A percentile compares a stretch with the other conserved stretches of the same genome.
phyloP scores from a whole-genome alignment of 2,888 invertebrate genomes.

The Coleophora deauratella region DNA sequence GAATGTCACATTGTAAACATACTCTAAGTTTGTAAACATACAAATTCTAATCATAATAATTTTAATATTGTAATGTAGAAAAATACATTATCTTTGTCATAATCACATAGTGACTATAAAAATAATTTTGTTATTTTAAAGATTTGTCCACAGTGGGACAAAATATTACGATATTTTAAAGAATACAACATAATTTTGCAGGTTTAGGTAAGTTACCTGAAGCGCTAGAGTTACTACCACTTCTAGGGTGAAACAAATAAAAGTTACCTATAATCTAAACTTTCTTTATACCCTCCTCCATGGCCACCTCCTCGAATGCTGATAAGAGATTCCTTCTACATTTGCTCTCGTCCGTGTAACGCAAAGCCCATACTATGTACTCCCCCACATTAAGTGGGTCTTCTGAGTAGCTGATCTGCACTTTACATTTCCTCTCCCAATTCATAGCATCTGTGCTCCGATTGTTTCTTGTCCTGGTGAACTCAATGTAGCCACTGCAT shows the following conservation, averaged over 20 bases:
- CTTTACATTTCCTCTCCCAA: slow-evolving; percentile 77
- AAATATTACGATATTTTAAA: neutral
- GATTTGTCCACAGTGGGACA: neutral
- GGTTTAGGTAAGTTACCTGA: neutral
- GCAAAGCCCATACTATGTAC: slow-evolving; percentile 74
- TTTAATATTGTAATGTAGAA: slow-evolving; percentile 19
- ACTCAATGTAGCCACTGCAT: slow-evolving; percentile 63
- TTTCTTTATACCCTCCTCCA: slow-evolving; percentile 30
- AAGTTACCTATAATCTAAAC: slow-evolving; percentile 14
- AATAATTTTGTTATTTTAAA: neutral
- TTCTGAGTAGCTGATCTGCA: slow-evolving; percentile 76
- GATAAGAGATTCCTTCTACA: slow-evolving; percentile 74
- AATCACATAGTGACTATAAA: slow-evolving; percentile 19
- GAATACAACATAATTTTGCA: neutral
- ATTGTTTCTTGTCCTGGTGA: slow-evolving; percentile 50
- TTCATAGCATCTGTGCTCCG: slow-evolving; percentile 56
- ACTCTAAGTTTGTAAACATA: slow-evolving; percentile 17
- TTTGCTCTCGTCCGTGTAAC: slow-evolving; percentile 76
- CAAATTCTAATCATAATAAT: slow-evolving; percentile 12
- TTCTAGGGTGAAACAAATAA: too few species aligned
- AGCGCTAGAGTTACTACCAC: too few species aligned
- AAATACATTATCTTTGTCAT: slow-evolving; percentile 34
- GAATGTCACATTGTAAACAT: slow-evolving; percentile 17
- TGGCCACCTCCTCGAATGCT: slow-evolving; percentile 60
- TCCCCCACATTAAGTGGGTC: slow-evolving; percentile 67